Percentiles rank a stretch among this genome's conserved stretches.
phyloP scores from a whole-genome alignment of 1,140 invertebrate genomes.

The Panonychus citri region DNA sequence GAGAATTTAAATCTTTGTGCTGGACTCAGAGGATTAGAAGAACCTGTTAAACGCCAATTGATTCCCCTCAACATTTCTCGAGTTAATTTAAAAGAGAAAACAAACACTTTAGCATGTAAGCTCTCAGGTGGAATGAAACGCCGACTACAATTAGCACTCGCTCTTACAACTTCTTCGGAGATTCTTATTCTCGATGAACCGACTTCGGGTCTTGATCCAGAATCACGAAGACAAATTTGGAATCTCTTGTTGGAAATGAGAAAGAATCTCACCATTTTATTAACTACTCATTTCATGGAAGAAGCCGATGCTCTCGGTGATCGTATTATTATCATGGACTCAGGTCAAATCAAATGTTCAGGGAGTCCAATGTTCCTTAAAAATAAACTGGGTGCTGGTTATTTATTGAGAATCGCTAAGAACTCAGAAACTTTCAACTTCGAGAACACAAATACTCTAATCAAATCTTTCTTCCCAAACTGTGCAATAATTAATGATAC shows the following conservation, averaged over 20 bases:
- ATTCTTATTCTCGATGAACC: constrained; percentile 26
- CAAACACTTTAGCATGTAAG: neutral
- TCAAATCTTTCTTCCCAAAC: too few relatives aligned
- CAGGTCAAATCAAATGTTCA: constrained; percentile 28
- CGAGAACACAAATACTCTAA: too few relatives aligned
- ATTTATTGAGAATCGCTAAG: neutral
- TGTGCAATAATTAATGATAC: too few relatives aligned
- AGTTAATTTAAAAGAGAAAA: constrained; percentile 7
- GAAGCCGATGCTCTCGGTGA: constrained; percentile 68
- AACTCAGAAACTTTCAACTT: too few relatives aligned
- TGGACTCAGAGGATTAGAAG: constrained; percentile 1
- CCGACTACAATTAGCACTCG: constrained; percentile 30
- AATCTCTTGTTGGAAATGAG: constrained; percentile 11
- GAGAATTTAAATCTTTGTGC: constrained; percentile 4
- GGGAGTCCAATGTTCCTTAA: neutral
- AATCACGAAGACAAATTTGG: constrained; percentile 27
- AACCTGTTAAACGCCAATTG: neutral
- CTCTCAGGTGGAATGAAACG: constrained; percentile 31
- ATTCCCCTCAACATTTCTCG: neutral
- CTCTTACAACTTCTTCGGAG: constrained; percentile 32
- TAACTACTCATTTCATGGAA: constrained; percentile 31
- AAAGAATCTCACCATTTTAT: neutral
- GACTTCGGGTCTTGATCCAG: constrained; percentile 31
- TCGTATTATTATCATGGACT: constrained; percentile 63
- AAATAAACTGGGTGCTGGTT: neutral